Base-by-base conservation (phyloP, 2,113 vertebrate species). In the Epinephelus cyanopodus region DNA sequence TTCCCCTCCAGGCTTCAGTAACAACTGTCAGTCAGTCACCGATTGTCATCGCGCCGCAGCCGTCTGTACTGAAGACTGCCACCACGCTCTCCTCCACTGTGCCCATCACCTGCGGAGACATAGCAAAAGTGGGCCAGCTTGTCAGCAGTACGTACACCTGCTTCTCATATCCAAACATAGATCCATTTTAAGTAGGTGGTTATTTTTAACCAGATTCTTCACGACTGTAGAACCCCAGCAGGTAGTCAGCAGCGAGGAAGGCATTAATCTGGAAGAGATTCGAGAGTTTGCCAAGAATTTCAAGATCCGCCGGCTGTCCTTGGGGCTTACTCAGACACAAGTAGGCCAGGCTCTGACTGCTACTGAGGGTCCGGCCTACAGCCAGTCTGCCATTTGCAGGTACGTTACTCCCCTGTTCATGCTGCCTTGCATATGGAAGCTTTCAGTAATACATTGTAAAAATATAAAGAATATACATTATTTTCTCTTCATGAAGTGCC, bases 251-350 rank as follows among this genome's bases (percentile, higher is more conserved):
- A 94, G 97, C 33, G 97, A 98, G 82, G 97, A 98, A 1, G 97
- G 97, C 47, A 99, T 99, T 86, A 98, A 99, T 93, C 95, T 99
- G 88, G 97, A 99, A 90, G 98, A 99, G 90, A 99, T 99, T 63
- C 96, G 98, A 15, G 98, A 99, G 92, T 99, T 99, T 90, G 98
- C 98, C 90, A 99, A 99, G 95, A 98, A 97, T 90, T 99, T 99
- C 92, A 99, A 99, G 94, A 98, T 99, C 83, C 97, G 98, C 0
- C 95, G 98, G 67, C 93, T 99, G 39, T 98, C 98, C 21, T 91
- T 99, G 48, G 98, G 98, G 21, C 95, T 99, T 62, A 99, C 98
- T 0, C 98, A 99, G 95, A 98, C 98, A 1, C 98, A 99, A 95
- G 98, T 99, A 87, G 98, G 98, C 2, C 98, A 99, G 87, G 98